Percentiles rank a stretch among this genome's conserved stretches.
phyloP scores from a whole-genome alignment of 2,797 vertebrate genomes.

The Acanthurus leucopareius region DNA sequence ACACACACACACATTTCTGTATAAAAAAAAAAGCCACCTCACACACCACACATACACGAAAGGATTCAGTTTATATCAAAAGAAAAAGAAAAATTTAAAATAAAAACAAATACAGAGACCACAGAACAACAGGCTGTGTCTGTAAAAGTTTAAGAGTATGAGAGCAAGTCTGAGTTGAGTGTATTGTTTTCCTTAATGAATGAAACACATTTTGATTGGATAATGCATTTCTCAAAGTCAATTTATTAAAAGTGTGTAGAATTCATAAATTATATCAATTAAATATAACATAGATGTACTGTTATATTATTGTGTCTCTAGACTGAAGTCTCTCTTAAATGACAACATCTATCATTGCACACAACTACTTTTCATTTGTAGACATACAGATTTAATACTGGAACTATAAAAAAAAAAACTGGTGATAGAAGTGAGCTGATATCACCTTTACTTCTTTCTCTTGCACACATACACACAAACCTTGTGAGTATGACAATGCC shows the following conservation, averaged over 20 bases:
- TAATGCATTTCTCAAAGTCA: background rate
- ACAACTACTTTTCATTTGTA: background rate
- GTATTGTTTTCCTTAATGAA: slow-evolving; percentile 9
- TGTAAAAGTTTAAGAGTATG: slow-evolving; percentile 38
- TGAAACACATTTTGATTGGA: slow-evolving; percentile 28
- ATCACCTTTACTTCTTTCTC: background rate
- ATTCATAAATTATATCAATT: background rate
- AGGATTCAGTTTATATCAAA: slow-evolving; percentile 73
- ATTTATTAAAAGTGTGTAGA: background rate
- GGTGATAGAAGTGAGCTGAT: slow-evolving; percentile 10
- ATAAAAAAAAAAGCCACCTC: slow-evolving; percentile 63
- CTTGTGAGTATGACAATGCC: slow-evolving; percentile 51
- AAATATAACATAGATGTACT: background rate
- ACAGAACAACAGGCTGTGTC: slow-evolving; percentile 45
- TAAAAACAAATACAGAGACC: slow-evolving; percentile 56
- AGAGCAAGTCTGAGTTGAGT: slow-evolving; percentile 10
- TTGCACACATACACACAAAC: slow-evolving; percentile 27
- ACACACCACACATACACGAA: slow-evolving; percentile 50
- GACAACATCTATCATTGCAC: background rate
- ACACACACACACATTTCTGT: slow-evolving; percentile 56
- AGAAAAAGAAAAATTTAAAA: slow-evolving; percentile 65
- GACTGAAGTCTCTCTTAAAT: background rate
- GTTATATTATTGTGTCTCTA: background rate
- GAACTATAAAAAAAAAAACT: background rate
- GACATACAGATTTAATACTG: background rate